phyloP scores from a whole-genome alignment of 2,888 invertebrate species.

The Prosapia bicincta region DNA sequence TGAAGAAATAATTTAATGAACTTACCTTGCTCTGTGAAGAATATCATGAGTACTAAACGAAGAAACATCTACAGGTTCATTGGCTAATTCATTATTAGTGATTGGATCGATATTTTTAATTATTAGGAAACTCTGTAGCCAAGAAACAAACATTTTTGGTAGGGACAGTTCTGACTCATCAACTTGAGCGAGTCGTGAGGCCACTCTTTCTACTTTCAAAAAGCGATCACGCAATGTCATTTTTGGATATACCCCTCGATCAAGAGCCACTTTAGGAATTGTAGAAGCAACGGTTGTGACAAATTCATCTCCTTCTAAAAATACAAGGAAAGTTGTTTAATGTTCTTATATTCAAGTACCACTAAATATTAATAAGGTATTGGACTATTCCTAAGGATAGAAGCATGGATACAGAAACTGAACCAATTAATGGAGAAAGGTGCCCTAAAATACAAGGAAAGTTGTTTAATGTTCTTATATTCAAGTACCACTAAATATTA shows the following conservation, averaged over 20 bases:
- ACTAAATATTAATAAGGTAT: too few species aligned
- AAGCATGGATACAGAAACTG: too few species aligned
- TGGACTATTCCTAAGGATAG: too few species aligned
- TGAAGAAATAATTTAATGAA: too few species aligned
- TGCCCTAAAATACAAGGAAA: too few species aligned
- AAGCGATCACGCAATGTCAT: slow-evolving; percentile 82
- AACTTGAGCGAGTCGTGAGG: neutral
- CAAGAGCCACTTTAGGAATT: slow-evolving; percentile 71
- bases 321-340: neutral
- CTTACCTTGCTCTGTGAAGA: slow-evolving; percentile 27
- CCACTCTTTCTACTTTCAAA: slow-evolving; percentile 48
- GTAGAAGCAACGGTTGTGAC: slow-evolving; percentile 72
- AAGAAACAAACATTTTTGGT: neutral
- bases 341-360: too few species aligned
- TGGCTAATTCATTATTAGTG: slow-evolving; percentile 19
- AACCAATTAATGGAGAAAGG: too few species aligned
- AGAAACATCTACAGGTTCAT: slow-evolving; percentile 24
- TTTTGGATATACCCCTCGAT: slow-evolving; percentile 85
- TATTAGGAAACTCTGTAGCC: slow-evolving; percentile 9
- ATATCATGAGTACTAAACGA: slow-evolving; percentile 28
- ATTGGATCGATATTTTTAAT: neutral
- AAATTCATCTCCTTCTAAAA: slow-evolving; percentile 64
- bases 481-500: too few species aligned
- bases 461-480: too few species aligned
- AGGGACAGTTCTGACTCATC: neutral